A percentile compares a stretch with the other conserved stretches of the same genome.
Conservation (phyloP, 2,888 invertebrate genomes). For the Heliconius hortense region DNA sequence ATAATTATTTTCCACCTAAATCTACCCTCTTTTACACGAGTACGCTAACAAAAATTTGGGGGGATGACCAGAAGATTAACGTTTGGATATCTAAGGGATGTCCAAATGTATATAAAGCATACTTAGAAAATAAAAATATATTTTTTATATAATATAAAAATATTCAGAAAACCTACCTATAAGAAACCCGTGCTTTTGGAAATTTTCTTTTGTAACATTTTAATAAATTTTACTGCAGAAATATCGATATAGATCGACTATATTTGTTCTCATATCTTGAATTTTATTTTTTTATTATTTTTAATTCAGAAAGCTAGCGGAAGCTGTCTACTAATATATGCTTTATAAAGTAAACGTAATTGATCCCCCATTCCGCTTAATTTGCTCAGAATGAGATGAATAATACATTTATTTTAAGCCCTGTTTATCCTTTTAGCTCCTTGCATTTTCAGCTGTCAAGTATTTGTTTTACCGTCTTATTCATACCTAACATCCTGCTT, state of each 20-base stretch:
- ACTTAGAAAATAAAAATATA: no score
- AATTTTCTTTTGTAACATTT: no score
- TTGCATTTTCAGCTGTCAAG: conserved; percentile 11
- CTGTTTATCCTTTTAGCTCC: conserved; percentile 16
- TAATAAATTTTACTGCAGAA: no score
- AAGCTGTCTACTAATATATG: not conserved
- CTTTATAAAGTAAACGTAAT: not conserved
- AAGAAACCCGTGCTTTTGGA: no score
- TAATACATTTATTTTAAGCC: conserved; percentile 20
- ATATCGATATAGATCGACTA: not conserved
- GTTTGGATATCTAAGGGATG: no score
- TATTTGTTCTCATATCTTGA: not conserved
- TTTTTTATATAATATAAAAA: no score
- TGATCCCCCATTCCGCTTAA: conserved; percentile 14
- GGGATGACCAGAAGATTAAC: no score
- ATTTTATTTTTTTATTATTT: not conserved
- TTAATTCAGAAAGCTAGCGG: not conserved
- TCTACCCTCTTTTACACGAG: no score
- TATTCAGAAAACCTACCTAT: no score
- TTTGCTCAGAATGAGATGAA: conserved; percentile 6
- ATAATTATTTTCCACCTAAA: no score
- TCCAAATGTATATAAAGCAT: no score
- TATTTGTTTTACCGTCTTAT: not conserved
- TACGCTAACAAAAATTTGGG: no score
- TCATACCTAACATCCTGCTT: conserved; percentile 10